Evolutionary conservation across 1,140 invertebrate species (phyloP), one percentile per base, ranked within the genome.

Genomic region (Brachionus rotundiformis): DNA sequence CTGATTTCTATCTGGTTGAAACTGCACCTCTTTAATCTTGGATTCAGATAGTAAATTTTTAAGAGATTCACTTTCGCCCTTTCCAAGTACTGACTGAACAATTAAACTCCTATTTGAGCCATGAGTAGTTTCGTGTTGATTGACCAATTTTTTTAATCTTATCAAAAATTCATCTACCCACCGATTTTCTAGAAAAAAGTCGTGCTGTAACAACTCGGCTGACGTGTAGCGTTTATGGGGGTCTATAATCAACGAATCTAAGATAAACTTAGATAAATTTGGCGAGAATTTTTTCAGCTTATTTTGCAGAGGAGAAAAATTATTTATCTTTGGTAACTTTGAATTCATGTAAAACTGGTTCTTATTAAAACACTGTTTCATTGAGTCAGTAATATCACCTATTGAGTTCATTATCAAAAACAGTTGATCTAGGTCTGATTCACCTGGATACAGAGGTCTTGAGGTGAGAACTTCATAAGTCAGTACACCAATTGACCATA

Each of bases 371-470:
- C 59, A 63, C 41, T 54, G 47, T 59, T 79, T 79, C 59, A 79
- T 54, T 41, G 76, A 39, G 1, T 79, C 76, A 13, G 76, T 79
- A 13, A 79, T 59, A 29, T 79, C 76, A 39, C 88, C 88, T 84
- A 88, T 86, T 71, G 85, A 86, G 84, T 86, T 88, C 80, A 88
- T 84, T n/a, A 89, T 87, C 75, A 87, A 85, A 83, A 87, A 89
- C 0, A 89, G 84, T 82, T 89, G 88, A 82, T 89, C 88, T 77
- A 89, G 86, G 83, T 89, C 88, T 6, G 87, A 88, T 71, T 88
- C 87, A 1, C 88, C 88, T 13, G 88, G 87, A 83, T 87, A 89
- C 27, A 88, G 82, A 36, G 87, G 87, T 61, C 88, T 85, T 44
- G 86, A 86, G 6, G 86, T 88, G 65, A 89, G 84, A 85, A 88